A percentile compares a stretch with the other conserved stretches of the same genome.
These are phyloP conservation scores for Spinus olivaceus DNA, from an alignment of 2,797 vertebrate species.

Conservation along the genomic window DNA sequence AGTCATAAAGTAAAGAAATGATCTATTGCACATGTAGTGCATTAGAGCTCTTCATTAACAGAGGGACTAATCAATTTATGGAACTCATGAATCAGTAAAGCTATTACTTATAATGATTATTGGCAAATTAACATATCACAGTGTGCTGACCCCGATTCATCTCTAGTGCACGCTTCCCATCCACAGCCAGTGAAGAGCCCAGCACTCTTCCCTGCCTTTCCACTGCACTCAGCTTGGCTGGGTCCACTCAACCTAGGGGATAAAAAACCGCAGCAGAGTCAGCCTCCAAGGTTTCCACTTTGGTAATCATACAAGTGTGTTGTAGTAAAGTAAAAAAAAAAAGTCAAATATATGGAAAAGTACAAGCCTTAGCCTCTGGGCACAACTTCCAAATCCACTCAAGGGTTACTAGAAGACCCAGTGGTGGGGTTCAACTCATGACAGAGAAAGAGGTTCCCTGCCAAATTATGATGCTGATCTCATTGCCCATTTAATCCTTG, in stretches of 20 bases:
- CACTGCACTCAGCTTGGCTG: neutral
- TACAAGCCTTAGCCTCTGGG: neutral
- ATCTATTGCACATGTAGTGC: conserved; percentile 25
- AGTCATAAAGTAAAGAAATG: conserved; percentile 47
- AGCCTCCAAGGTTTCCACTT: neutral
- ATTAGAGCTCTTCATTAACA: conserved; percentile 69
- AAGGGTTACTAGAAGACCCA: neutral
- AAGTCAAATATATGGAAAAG: neutral
- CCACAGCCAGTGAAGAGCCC: neutral
- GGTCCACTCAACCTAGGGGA: neutral
- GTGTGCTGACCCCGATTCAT: conserved; percentile 48
- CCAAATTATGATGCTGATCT: neutral
- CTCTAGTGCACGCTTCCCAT: neutral
- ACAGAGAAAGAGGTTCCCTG: neutral
- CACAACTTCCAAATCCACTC: neutral
- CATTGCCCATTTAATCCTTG: neutral
- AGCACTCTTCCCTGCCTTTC: neutral
- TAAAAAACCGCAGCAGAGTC: neutral
- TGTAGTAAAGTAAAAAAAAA: neutral
- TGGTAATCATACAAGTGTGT: accelerated
- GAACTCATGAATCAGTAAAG: conserved; percentile 66
- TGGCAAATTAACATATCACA: conserved; percentile 62
- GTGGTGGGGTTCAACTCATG: neutral
- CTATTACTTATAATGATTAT: conserved; percentile 67
- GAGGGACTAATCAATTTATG: conserved; percentile 65